phyloP scores from a whole-genome alignment of 2,113 vertebrate genomes.

The Tragelaphus imberbis region DNA sequence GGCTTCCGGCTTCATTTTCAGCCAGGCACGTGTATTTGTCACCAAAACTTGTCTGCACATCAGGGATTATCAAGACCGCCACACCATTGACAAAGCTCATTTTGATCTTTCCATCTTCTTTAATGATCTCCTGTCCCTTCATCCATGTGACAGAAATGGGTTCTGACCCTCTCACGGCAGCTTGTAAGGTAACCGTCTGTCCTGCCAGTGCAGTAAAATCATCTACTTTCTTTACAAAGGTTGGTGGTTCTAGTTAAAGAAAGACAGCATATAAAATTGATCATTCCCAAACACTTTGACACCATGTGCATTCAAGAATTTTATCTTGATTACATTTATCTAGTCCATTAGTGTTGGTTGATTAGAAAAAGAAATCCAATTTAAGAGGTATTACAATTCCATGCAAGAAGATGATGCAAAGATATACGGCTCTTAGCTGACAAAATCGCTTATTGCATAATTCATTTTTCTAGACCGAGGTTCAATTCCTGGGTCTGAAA shows the following conservation, averaged over 20 bases:
- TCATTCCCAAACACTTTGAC: neutral
- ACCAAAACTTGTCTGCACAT: conserved; percentile 85
- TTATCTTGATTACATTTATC: neutral
- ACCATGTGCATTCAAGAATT: neutral
- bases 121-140: conserved; percentile 92
- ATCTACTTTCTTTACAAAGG: conserved; percentile 94
- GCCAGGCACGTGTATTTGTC: conserved; percentile 94
- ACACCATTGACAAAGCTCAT: conserved; percentile 90
- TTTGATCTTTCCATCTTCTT: conserved; percentile 92
- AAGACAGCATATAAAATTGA: conserved; percentile 36
- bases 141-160: conserved; percentile 93
- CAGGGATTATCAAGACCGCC: conserved; percentile 84
- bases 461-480: neutral
- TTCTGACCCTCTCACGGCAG: conserved; percentile 91
- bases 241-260: conserved; percentile 90
- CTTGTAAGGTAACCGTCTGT: conserved; percentile 88
- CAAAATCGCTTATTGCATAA: neutral
- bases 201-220: conserved; percentile 90
- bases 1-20: conserved; percentile 96
- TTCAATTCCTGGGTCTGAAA: neutral
- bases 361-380: conserved; percentile 30
- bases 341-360: neutral
- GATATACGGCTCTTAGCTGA: neutral
- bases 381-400: conserved; percentile 3
- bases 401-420: conserved; percentile 24